phyloP scores from a whole-genome alignment of 2,797 vertebrate species.

The Spinus pinus region DNA sequence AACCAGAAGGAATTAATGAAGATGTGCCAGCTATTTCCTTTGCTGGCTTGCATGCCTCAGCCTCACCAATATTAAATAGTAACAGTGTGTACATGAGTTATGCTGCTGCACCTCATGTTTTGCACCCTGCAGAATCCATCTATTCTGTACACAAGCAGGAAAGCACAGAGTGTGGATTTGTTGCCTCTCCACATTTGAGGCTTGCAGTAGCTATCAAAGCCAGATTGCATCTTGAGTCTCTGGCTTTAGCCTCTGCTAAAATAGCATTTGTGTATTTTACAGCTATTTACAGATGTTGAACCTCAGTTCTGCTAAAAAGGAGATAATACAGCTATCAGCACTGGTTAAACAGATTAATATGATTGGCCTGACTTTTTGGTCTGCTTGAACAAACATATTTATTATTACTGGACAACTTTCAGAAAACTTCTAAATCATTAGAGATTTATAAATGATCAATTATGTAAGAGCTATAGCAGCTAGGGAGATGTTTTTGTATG shows the following conservation, averaged over 20 bases:
- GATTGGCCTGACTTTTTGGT: neutral
- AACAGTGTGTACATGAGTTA: conserved; percentile 43
- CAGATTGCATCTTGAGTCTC: neutral
- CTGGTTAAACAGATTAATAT: neutral
- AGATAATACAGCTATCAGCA: neutral
- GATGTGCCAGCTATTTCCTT: conserved; percentile 66
- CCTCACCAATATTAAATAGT: conserved; percentile 55
- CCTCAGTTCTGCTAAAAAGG: neutral
- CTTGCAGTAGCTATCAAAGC: neutral
- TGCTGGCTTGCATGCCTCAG: conserved; percentile 7
- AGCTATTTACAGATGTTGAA: conserved; percentile 6
- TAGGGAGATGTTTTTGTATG: neutral
- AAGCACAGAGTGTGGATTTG: neutral
- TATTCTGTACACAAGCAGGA: neutral
- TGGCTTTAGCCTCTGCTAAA: neutral
- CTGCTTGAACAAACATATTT: conserved; percentile 32
- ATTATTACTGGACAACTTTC: neutral
- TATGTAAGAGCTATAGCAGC: neutral
- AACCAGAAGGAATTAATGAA: conserved; percentile 62
- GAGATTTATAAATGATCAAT: conserved; percentile 11
- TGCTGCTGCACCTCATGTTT: conserved; percentile 32
- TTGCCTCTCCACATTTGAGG: neutral
- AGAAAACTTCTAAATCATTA: neutral
- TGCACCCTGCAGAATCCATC: neutral
- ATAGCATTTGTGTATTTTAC: neutral